Percentiles rank a stretch among this genome's conserved stretches.
Evolutionary conservation across 2,888 invertebrate genomes (phyloP).

Genomic region (Drosophila crucigera): DNA sequence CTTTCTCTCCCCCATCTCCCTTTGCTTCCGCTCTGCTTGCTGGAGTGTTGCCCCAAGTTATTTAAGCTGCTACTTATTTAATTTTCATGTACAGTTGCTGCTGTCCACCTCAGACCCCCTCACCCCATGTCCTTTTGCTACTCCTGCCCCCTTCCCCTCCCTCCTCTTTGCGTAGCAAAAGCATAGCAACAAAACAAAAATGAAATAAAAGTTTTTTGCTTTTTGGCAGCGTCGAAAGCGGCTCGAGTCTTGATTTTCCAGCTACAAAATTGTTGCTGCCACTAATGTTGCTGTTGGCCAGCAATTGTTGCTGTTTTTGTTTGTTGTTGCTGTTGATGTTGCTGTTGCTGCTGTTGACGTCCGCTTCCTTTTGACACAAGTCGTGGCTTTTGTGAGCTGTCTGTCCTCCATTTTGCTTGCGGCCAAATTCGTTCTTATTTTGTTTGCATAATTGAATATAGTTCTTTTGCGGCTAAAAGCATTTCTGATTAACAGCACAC

Average conservation of each 20-base stretch:
- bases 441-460: conserved; percentile 56
- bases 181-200: conserved; percentile 1
- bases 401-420: conserved; percentile 6
- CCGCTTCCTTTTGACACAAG: conserved; percentile 63
- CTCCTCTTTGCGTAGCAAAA: neutral
- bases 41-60: conserved; percentile 53
- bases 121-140: neutral
- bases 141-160: neutral
- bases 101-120: conserved; percentile 1
- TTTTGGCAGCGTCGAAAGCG: conserved; percentile 8
- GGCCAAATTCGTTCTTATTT: conserved; percentile 28
- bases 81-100: conserved; percentile 75
- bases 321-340: conserved; percentile 29
- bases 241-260: conserved; percentile 36
- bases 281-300: conserved; percentile 19
- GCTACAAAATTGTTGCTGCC: conserved; percentile 24
- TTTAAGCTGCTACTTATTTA: conserved; percentile 81
- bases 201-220: conserved; percentile 23
- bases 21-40: conserved; percentile 32
- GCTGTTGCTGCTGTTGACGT: conserved; percentile 28
- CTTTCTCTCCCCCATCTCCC: conserved; percentile 7
- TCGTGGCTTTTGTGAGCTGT: conserved; percentile 47
- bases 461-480: neutral
- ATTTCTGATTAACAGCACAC: neutral
- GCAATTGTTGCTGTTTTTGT: conserved; percentile 23